phyloP scores from a whole-genome alignment of 2,888 invertebrate species.

The Alviniconcha strummeri region DNA sequence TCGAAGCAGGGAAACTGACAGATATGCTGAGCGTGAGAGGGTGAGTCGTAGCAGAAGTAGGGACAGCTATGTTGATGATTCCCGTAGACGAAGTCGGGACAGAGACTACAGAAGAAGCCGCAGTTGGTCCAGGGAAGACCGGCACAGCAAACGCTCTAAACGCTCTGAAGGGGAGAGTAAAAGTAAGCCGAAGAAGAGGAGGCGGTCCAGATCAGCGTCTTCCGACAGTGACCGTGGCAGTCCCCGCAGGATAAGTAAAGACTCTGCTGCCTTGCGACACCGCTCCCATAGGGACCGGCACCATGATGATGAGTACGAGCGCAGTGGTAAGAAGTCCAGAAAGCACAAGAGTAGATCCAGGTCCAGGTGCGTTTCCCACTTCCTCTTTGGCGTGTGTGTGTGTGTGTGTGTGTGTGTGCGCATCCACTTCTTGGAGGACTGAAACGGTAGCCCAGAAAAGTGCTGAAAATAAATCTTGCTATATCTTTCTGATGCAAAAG shows the following conservation, averaged over 20 bases:
- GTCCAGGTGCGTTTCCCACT: conserved; percentile 65
- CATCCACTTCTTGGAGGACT: neutral
- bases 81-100: conserved; percentile 37
- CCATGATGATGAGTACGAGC: conserved; percentile 51
- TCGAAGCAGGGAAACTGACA: conserved; percentile 45
- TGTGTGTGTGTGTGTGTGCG: conserved; percentile 11
- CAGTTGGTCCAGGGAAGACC: conserved; percentile 23
- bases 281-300: conserved; percentile 31
- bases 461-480: too few relatives aligned
- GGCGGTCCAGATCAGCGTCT: conserved; percentile 53
- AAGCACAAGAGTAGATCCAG: conserved; percentile 69
- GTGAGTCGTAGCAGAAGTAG: conserved; percentile 30
- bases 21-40: conserved; percentile 41
- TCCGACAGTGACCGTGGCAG: conserved; percentile 53
- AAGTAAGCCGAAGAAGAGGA: conserved; percentile 50
- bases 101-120: conserved; percentile 11
- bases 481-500: too few relatives aligned
- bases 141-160: neutral
- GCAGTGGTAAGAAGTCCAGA: conserved; percentile 72
- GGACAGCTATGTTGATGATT: conserved; percentile 13
- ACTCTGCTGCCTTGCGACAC: conserved; percentile 34
- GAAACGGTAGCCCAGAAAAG: too few relatives aligned
- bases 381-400: neutral
- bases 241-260: conserved; percentile 44
- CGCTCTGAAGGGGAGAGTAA: conserved; percentile 26